phyloP scores from a whole-genome alignment of 2,797 vertebrate species.

The Rhinogobio ventralis region DNA sequence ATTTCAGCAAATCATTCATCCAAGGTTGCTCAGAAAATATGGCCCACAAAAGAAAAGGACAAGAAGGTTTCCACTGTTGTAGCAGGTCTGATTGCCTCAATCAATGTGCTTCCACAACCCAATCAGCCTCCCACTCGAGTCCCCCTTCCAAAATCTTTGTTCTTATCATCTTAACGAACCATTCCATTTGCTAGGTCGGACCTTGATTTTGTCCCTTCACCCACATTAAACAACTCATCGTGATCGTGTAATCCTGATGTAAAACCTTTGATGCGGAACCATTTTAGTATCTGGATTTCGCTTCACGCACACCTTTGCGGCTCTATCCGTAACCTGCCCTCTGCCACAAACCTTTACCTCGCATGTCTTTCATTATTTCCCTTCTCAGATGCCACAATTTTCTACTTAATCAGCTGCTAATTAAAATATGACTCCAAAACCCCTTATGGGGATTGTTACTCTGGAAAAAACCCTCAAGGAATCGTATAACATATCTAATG shows the following conservation, averaged over 20 bases:
- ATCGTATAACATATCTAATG: constrained; percentile 64
- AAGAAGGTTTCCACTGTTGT: constrained; percentile 31
- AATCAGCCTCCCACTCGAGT: constrained; percentile 47
- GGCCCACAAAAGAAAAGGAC: constrained; percentile 15
- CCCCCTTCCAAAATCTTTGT: constrained; percentile 42
- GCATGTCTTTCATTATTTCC: constrained; percentile 58
- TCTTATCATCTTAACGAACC: constrained; percentile 48
- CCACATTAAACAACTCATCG: constrained; percentile 18
- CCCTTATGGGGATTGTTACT: constrained; percentile 61
- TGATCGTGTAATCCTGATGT: constrained; percentile 1
- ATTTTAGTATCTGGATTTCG: not conserved
- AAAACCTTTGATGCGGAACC: constrained; percentile 29
- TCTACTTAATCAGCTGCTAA: constrained; percentile 68
- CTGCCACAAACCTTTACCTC: constrained; percentile 55
- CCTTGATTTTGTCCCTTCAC: constrained; percentile 36
- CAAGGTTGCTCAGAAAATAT: constrained; percentile 35
- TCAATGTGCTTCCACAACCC: constrained; percentile 47
- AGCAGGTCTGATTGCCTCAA: constrained; percentile 60
- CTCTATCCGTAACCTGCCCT: constrained; percentile 25
- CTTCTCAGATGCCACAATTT: constrained; percentile 61
- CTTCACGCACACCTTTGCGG: not conserved
- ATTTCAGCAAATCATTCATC: constrained; percentile 4
- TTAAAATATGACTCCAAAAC: constrained; percentile 68
- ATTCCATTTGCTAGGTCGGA: constrained; percentile 17
- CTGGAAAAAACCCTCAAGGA: constrained; percentile 52